A percentile compares a stretch with the other conserved stretches of the same genome.
Conservation (phyloP, 2,888 invertebrate genomes). For the Tenthredo livida region DNA sequence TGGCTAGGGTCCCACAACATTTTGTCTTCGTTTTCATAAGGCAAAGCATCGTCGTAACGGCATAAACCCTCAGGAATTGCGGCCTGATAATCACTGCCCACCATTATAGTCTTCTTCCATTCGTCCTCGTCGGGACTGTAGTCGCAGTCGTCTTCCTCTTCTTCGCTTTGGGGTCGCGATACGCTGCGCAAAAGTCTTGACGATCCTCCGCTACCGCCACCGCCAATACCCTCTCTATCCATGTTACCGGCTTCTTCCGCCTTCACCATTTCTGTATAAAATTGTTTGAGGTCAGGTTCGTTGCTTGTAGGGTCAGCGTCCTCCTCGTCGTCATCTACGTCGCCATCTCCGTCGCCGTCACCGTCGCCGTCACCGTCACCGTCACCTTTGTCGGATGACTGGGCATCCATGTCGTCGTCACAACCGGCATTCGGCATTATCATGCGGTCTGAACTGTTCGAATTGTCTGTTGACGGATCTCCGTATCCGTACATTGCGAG, state of each 20-base stretch:
- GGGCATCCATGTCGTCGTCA: constrained; percentile 74
- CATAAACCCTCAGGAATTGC: constrained; percentile 94
- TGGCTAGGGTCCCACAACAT: constrained; percentile 94
- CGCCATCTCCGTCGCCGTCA: constrained; percentile 73
- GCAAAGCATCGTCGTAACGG: constrained; percentile 95
- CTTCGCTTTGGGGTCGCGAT: constrained; percentile 88
- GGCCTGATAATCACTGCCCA: constrained; percentile 96
- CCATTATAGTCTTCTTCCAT: constrained; percentile 97
- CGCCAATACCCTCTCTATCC: constrained; percentile 64
- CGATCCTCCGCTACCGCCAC: constrained; percentile 72
- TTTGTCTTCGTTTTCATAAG: constrained; percentile 97
- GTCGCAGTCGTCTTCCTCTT: constrained; percentile 90
- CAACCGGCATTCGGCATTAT: constrained; percentile 73
- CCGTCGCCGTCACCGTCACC: constrained; percentile 73
- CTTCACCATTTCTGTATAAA: constrained; percentile 73
- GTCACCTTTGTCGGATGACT: constrained; percentile 70
- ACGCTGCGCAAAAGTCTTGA: constrained; percentile 78
- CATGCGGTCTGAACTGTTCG: constrained; percentile 73
- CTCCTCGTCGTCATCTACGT: constrained; percentile 74
- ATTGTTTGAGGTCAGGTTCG: constrained; percentile 74
- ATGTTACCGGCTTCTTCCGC: constrained; percentile 58
- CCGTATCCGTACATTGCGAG: constrained; percentile 93
- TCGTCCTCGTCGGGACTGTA: constrained; percentile 93
- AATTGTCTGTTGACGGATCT: constrained; percentile 74
- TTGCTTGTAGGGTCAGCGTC: constrained; percentile 69